These are phyloP conservation scores for Ectropis crepuscularia DNA, from an alignment of 2,888 invertebrate genomes.

Conservation along the genomic window DNA sequence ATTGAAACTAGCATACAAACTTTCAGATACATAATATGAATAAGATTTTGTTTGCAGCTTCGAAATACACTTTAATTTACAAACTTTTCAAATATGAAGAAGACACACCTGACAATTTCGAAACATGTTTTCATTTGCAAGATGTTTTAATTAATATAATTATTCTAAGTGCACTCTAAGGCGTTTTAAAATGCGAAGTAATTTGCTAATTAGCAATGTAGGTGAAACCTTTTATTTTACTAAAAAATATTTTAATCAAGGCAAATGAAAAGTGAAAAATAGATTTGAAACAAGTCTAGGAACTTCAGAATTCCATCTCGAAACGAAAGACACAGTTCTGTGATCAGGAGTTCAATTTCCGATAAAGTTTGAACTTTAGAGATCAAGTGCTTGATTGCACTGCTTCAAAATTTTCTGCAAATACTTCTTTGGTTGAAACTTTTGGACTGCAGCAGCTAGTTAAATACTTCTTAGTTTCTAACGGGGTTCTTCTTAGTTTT, in stretches of 20 bases:
- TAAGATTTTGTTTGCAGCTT: too few relatives aligned
- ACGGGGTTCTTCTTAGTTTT: conserved; percentile 1
- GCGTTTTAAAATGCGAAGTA: conserved; percentile 4
- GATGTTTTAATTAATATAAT: too few relatives aligned
- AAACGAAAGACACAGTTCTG: conserved; percentile 61
- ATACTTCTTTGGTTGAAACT: conserved; percentile 48
- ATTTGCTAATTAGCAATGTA: conserved; percentile 10
- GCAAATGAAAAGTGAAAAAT: conserved; percentile 35
- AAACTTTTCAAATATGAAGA: too few relatives aligned
- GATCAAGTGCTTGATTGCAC: conserved; percentile 75
- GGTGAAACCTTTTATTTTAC: conserved; percentile 20
- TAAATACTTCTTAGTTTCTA: neutral
- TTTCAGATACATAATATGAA: too few relatives aligned
- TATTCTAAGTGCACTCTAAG: too few relatives aligned
- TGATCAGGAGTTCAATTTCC: conserved; percentile 67
- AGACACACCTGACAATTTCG: too few relatives aligned
- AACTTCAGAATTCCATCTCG: conserved; percentile 74
- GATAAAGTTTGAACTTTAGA: conserved; percentile 63
- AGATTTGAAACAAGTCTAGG: conserved; percentile 62
- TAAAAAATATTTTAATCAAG: conserved; percentile 23
- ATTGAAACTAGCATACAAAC: too few relatives aligned
- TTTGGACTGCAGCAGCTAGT: conserved; percentile 5
- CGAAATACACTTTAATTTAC: too few relatives aligned
- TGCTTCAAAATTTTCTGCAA: conserved; percentile 65
- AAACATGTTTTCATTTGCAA: too few relatives aligned